Evolutionary conservation across 2,797 vertebrate genomes (phyloP).

Genomic region (Xiphophorus birchmanni): DNA sequence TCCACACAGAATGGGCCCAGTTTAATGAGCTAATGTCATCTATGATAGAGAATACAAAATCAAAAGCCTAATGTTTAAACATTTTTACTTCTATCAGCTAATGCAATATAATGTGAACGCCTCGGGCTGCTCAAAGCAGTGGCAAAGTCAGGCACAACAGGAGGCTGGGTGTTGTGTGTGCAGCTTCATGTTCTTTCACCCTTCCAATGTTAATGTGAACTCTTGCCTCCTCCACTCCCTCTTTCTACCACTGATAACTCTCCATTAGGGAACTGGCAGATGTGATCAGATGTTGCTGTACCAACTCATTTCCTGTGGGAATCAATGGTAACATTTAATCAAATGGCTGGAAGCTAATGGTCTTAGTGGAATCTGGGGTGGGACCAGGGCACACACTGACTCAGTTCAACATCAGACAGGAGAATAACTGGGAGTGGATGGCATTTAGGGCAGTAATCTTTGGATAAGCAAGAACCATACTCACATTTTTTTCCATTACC

Average conservation of each 20-base stretch:
- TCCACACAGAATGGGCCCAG: background rate
- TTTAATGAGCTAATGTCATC: constrained; percentile 25
- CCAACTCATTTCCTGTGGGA: constrained; percentile 63
- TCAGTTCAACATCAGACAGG: constrained; percentile 44
- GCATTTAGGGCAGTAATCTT: constrained; percentile 31
- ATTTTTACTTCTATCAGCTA: constrained; percentile 20
- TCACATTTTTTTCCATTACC: background rate
- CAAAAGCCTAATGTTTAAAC: constrained; percentile 32
- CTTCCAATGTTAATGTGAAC: constrained; percentile 52
- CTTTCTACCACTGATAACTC: constrained; percentile 22
- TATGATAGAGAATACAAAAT: background rate
- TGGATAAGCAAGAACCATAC: constrained; percentile 2
- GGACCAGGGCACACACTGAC: constrained; percentile 29
- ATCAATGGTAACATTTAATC: constrained; percentile 70
- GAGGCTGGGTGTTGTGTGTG: constrained; percentile 42
- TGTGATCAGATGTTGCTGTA: constrained; percentile 61
- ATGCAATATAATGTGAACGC: constrained; percentile 39
- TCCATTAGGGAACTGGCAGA: constrained; percentile 54
- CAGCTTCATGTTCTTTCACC: constrained; percentile 51
- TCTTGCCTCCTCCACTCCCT: constrained; percentile 42
- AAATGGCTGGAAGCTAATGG: constrained; percentile 61
- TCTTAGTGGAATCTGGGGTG: constrained; percentile 38
- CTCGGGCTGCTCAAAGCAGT: constrained; percentile 43
- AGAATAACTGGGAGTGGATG: constrained; percentile 24
- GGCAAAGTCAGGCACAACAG: constrained; percentile 41